These are phyloP conservation scores for Nycticryphes semicollaris DNA, from an alignment of 2,113 vertebrate genomes.

Conservation along the genomic window DNA sequence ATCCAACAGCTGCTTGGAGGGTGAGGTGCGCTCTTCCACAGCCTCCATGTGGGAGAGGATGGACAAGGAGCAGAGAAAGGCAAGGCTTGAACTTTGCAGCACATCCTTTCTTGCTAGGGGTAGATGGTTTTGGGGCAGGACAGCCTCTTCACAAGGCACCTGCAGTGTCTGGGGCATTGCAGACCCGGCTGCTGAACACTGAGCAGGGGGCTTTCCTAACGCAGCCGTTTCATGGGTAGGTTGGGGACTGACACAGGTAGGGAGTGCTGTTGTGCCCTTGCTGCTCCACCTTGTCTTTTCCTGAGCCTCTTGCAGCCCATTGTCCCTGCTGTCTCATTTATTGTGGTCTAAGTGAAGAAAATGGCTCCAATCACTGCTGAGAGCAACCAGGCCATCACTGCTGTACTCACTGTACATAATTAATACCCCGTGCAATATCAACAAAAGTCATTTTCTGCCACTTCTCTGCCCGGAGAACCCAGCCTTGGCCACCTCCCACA, in stretches of 20 bases:
- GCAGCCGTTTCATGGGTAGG: not conserved
- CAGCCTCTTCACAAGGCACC: not conserved
- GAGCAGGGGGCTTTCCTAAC: not conserved
- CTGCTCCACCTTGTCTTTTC: not conserved
- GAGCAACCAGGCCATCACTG: not conserved
- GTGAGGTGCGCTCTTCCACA: not conserved
- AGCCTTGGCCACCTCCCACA: fast-evolving
- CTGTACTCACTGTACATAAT: fast-evolving
- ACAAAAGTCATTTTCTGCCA: not conserved
- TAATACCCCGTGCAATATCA: not conserved
- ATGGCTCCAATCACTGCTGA: fast-evolving
- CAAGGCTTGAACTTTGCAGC: not conserved
- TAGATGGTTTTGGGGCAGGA: fast-evolving
- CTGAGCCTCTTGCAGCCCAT: not conserved
- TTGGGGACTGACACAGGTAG: not conserved
- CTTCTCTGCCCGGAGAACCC: fast-evolving
- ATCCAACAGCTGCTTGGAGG: fast-evolving
- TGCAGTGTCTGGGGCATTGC: not conserved
- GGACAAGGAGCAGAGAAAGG: not conserved
- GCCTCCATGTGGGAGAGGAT: not conserved
- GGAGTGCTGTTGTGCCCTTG: not conserved
- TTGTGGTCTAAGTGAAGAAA: not conserved
- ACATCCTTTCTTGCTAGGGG: not conserved
- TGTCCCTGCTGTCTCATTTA: not conserved
- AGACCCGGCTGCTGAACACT: not conserved